Conservation (phyloP, 1,140 invertebrate species). For the Trichomalopsis sarcophagae region DNA sequence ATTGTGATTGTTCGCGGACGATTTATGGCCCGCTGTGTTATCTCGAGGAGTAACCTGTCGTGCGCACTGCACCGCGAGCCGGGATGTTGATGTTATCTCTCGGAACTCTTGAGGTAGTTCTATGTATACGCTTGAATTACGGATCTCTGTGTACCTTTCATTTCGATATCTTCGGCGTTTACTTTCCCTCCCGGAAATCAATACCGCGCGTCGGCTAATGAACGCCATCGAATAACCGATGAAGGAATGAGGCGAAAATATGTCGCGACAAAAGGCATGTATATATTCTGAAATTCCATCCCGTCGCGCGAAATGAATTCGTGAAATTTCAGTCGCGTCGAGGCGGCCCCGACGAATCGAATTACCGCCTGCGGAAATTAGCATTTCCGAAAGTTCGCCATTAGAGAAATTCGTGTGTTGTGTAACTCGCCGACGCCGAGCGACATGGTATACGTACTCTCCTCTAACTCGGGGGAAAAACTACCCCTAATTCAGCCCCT, state of each 20-base stretch:
- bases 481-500: neutral
- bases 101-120: neutral
- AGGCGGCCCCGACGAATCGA: neutral
- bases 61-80: no score
- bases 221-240: no score
- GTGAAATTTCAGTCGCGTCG: neutral
- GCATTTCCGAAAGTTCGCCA: neutral
- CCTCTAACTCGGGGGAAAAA: neutral
- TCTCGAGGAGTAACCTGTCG: neutral
- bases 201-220: no score
- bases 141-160: neutral
- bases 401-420: neutral
- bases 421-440: no score
- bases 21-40: neutral
- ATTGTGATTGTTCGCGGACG: constrained; percentile 32
- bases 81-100: neutral
- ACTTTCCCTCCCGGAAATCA: no score
- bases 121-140: neutral
- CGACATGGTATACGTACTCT: neutral
- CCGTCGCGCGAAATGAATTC: neutral
- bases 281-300: no score
- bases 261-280: no score
- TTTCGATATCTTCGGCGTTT: neutral
- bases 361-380: neutral
- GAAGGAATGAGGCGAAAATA: no score